A percentile compares a stretch with the other conserved stretches of the same genome.
These are phyloP conservation scores for Drosophila bocki DNA, from an alignment of 1,140 invertebrate genomes.

Conservation along the genomic window DNA sequence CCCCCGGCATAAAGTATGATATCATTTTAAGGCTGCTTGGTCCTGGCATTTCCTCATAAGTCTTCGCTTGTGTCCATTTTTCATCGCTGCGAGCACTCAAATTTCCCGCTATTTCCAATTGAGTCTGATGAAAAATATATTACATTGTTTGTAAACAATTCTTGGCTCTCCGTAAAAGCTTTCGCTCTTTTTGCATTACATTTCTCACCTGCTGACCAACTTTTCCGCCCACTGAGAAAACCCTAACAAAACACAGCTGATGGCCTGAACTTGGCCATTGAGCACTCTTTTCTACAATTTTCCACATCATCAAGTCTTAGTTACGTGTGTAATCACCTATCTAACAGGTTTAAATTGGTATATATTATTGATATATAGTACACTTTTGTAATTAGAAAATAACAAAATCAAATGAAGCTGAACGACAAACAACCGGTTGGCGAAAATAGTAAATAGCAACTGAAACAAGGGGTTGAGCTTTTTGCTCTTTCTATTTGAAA, in stretches of 20 bases:
- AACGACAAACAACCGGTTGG: not conserved
- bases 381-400: slow-evolving; percentile 2
- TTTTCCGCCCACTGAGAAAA: slow-evolving; percentile 17
- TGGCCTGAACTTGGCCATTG: not conserved
- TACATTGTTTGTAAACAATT: slow-evolving; percentile 71
- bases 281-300: not conserved
- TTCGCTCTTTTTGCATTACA: slow-evolving; percentile 13
- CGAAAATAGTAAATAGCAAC: slow-evolving; percentile 1
- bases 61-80: slow-evolving; percentile 67
- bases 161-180: slow-evolving; percentile 6
- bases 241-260: slow-evolving; percentile 48
- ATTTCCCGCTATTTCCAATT: slow-evolving; percentile 43
- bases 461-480: slow-evolving; percentile 23
- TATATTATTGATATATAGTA: slow-evolving; percentile 22
- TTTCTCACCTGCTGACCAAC: slow-evolving; percentile 59
- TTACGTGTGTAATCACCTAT: not conserved
- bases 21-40: slow-evolving; percentile 44
- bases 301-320: slow-evolving; percentile 36
- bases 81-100: slow-evolving; percentile 44
- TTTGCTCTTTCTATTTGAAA: slow-evolving; percentile 2
- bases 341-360: slow-evolving; percentile 6
- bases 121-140: slow-evolving; percentile 16
- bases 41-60: slow-evolving; percentile 59
- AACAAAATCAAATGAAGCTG: not conserved
- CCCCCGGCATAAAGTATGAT: slow-evolving; percentile 69